Base-by-base conservation (phyloP, 1,140 invertebrate genomes). In the Paramacrobiotus metropolitanus region DNA sequence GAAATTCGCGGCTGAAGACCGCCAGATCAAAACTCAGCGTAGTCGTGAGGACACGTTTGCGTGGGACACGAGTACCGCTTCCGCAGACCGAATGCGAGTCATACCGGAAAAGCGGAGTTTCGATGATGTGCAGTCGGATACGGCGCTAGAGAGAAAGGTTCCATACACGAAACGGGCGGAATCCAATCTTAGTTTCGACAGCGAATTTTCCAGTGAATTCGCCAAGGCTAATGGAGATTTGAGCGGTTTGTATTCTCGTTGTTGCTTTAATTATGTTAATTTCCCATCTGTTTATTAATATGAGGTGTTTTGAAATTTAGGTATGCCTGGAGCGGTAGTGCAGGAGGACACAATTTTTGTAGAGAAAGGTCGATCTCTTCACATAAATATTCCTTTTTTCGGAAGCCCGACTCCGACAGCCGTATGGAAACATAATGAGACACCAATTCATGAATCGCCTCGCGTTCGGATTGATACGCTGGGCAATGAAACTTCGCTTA, bases 321-420 rank as follows among this genome's bases (percentile, higher is more conserved):
- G 48, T 20, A 55, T 55, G 48, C 48, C 48, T 15, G 48, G 48
- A 20, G 48, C 48, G 24, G 48, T 55, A 15, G 48, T 55, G 48
- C 48, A 55, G 24, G 48, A 55, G 28, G 48, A 55, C 48, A 55
- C 48, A 63, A 75, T 78, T 60, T 74, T 70, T 28, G 76, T 79
- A 2, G 72, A 74, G 65, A 75, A 74, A 20, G 77, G 77, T 34
- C 74, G 78, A 65, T 70, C 73, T 21, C 73, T 78, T 64, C 68
- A 83, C 60, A 90, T 98, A 69, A 85, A 89, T 68, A 84, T 97
- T 29, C 91, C 92, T 15, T 98, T 89, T 70, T 81, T 84, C 64
- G 93, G 86, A 29, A 91, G 91, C 77, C 92, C 93, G 0, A 86
- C 87, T 76, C 94, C 94, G 3, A 87, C 81, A 18, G 88, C 91